phyloP scores from a whole-genome alignment of 2,888 invertebrate species.

The Microdon myrmicae region DNA sequence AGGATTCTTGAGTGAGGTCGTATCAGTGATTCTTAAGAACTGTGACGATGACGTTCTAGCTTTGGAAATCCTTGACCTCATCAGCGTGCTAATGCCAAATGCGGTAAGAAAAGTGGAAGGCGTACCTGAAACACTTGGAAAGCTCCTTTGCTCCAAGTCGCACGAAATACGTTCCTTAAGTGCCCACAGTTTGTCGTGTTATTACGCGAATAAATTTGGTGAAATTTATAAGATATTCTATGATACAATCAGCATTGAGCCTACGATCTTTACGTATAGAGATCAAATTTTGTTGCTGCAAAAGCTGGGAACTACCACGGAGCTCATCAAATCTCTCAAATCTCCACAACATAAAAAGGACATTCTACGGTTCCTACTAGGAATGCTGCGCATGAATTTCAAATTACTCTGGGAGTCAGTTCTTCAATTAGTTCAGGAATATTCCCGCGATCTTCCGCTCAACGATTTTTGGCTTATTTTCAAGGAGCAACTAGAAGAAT shows the following conservation, averaged over 20 bases:
- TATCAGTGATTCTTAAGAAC: conserved; percentile 46
- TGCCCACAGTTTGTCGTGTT: conserved; percentile 78
- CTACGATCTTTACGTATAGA: conserved; percentile 82
- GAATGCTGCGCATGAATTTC: conserved; percentile 86
- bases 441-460: conserved; percentile 72
- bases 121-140: conserved; percentile 70
- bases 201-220: conserved; percentile 66
- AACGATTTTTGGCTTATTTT: conserved; percentile 81
- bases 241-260: conserved; percentile 76
- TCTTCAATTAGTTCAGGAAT: conserved; percentile 78
- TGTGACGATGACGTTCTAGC: conserved; percentile 59
- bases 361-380: conserved; percentile 82
- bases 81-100: conserved; percentile 66
- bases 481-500: conserved; percentile 70
- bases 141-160: conserved; percentile 76
- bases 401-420: conserved; percentile 89
- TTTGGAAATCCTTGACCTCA: conserved; percentile 59
- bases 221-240: conserved; percentile 75
- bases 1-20: conserved; percentile 24
- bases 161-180: conserved; percentile 77
- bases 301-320: conserved; percentile 75
- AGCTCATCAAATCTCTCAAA: conserved; percentile 69
- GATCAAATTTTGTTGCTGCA: conserved; percentile 80
- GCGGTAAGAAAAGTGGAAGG: conserved; percentile 59
- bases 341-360: conserved; percentile 72